A percentile compares a stretch with the other conserved stretches of the same genome.
These are phyloP conservation scores for Myrmophylax atrothorax DNA, from an alignment of 2,113 vertebrate species.

Conservation along the genomic window DNA sequence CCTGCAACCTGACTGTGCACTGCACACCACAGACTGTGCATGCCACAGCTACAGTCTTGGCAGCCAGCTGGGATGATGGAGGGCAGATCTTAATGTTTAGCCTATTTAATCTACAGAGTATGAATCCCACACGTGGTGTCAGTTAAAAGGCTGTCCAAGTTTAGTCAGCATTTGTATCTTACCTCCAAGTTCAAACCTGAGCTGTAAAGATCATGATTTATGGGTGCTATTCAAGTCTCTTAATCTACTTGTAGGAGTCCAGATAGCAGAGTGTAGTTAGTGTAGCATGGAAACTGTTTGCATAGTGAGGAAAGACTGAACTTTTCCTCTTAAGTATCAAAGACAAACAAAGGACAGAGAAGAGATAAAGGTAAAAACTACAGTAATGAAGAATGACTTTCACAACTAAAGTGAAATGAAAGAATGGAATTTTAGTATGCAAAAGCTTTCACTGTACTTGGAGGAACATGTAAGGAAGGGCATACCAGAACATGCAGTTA, in stretches of 20 bases:
- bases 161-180: background rate
- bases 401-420: background rate
- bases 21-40: fast-evolving
- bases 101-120: background rate
- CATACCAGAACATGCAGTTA: background rate
- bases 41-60: background rate
- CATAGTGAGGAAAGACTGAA: constrained; percentile 3
- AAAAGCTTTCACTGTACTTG: background rate
- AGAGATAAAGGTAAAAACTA: background rate
- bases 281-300: background rate
- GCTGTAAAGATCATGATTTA: background rate
- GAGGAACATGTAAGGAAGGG: background rate
- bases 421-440: background rate
- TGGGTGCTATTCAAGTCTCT: background rate
- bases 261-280: background rate
- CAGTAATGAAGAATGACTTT: background rate
- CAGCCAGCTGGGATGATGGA: background rate
- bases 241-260: background rate
- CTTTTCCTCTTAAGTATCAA: constrained; percentile 4
- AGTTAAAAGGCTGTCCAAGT: background rate
- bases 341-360: constrained; percentile 26
- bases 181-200: background rate
- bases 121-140: background rate
- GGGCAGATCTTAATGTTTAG: background rate
- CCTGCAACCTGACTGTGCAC: background rate